A percentile compares a stretch with the other conserved stretches of the same genome.
phyloP scores from a whole-genome alignment of 2,888 invertebrate genomes.

The Hemistola chrysoprasaria region DNA sequence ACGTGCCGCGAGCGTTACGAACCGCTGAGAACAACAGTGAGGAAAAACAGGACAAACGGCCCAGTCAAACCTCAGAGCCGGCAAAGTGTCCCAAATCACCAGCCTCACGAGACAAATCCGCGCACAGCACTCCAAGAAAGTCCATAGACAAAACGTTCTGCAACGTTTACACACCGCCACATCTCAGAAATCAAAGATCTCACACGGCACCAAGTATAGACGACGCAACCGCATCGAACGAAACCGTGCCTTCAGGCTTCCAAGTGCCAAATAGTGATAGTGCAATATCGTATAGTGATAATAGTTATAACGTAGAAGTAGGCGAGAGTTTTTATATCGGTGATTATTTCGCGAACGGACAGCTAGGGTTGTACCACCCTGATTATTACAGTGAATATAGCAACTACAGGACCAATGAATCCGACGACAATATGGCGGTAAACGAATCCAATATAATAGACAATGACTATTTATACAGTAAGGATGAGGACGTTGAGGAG shows the following conservation, averaged over 20 bases:
- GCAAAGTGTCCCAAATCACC: constrained; percentile 65
- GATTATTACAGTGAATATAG: constrained; percentile 62
- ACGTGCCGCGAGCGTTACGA: constrained; percentile 88
- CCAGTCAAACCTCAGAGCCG: constrained; percentile 47
- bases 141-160: constrained; percentile 71
- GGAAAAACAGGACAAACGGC: constrained; percentile 49
- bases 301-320: constrained; percentile 64
- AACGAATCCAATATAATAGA: constrained; percentile 69
- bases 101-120: constrained; percentile 59
- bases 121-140: constrained; percentile 62
- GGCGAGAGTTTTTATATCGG: constrained; percentile 77
- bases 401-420: constrained; percentile 58
- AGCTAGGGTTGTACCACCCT: constrained; percentile 70
- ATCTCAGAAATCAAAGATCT: constrained; percentile 68
- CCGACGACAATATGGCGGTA: constrained; percentile 64
- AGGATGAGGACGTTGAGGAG: constrained; percentile 82
- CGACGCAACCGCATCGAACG: constrained; percentile 49
- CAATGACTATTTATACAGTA: constrained; percentile 72
- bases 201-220: constrained; percentile 58
- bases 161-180: constrained; percentile 78
- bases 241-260: constrained; percentile 69
- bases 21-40: constrained; percentile 47
- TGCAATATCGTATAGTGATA: constrained; percentile 76
- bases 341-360: constrained; percentile 76
- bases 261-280: constrained; percentile 80